Evolutionary conservation across 2,113 vertebrate species (phyloP).

Genomic region (Silurus asotus): DNA sequence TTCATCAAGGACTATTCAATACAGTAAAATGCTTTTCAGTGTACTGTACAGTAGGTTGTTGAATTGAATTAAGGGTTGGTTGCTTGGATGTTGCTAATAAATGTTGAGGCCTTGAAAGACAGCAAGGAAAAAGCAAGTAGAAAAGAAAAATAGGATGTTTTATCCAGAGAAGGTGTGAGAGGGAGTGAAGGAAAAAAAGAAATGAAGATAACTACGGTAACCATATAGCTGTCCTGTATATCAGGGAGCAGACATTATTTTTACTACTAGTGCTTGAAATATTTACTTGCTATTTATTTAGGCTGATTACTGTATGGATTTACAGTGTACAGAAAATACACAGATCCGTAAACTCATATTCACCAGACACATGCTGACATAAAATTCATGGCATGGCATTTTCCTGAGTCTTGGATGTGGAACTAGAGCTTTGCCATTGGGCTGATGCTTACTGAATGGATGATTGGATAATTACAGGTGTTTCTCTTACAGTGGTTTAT

Average conservation of each 20-base stretch:
- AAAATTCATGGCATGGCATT: background rate
- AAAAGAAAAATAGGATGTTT: background rate
- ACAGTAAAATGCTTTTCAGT: background rate
- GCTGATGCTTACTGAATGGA: background rate
- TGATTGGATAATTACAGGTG: background rate
- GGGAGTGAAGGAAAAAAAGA: background rate
- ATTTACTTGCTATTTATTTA: conserved; percentile 18
- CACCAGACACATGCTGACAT: background rate
- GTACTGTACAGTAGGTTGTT: background rate
- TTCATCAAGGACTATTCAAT: background rate
- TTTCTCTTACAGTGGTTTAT: background rate
- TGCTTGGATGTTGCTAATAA: conserved; percentile 3
- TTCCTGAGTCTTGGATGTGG: background rate
- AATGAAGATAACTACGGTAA: background rate
- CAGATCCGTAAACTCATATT: background rate
- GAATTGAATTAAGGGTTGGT: conserved; percentile 15
- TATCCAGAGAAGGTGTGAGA: background rate
- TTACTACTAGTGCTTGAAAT: conserved; percentile 20
- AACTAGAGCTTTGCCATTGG: background rate
- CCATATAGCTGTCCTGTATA: background rate
- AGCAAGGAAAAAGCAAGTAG: background rate
- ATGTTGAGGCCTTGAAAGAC: background rate
- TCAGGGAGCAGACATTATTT: background rate
- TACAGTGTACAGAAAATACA: background rate
- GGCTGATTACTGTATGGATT: conserved; percentile 2